Evolutionary conservation across 1,140 invertebrate species (phyloP).

Genomic region (Drosophila saltans): DNA sequence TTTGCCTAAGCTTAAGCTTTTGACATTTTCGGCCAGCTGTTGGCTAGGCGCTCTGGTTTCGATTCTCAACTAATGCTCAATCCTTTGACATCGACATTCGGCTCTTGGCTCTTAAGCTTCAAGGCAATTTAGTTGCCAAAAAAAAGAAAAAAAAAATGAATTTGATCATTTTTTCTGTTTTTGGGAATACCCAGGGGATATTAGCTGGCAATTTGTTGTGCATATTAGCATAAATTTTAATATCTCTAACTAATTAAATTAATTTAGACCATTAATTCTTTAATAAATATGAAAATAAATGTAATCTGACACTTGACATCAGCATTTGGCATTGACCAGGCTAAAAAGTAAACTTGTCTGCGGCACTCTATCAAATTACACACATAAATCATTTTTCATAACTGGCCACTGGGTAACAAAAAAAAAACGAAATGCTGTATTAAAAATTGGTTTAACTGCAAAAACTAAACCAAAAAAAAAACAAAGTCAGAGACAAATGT

Average conservation of each 20-base stretch:
- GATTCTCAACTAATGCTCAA: conserved; percentile 31
- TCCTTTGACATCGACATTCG: conserved; percentile 74
- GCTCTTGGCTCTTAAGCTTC: not conserved
- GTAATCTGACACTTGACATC: conserved; percentile 79
- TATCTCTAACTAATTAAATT: conserved; percentile 74
- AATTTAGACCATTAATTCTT: conserved; percentile 71
- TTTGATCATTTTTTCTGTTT: not conserved
- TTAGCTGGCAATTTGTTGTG: conserved; percentile 20
- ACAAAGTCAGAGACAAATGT: conserved; percentile 44
- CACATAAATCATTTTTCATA: conserved; percentile 73
- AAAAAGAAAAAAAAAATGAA: not conserved
- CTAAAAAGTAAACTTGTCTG: conserved; percentile 49
- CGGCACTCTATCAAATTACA: conserved; percentile 77
- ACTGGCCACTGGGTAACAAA: conserved; percentile 54
- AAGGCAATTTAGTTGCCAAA: conserved; percentile 25
- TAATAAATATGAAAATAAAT: conserved; percentile 78
- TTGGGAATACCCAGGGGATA: conserved; percentile 31
- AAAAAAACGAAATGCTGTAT: conserved; percentile 60
- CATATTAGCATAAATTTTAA: conserved; percentile 53
- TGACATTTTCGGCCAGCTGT: conserved; percentile 71
- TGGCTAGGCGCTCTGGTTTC: conserved; percentile 55
- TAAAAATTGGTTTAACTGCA: conserved; percentile 8
- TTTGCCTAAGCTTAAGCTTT: conserved; percentile 60
- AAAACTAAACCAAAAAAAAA: conserved; percentile 53
- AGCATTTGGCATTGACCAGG: conserved; percentile 69